Evolutionary conservation across 2,888 invertebrate species (phyloP).

Genomic region (Girardia tigrina): DNA sequence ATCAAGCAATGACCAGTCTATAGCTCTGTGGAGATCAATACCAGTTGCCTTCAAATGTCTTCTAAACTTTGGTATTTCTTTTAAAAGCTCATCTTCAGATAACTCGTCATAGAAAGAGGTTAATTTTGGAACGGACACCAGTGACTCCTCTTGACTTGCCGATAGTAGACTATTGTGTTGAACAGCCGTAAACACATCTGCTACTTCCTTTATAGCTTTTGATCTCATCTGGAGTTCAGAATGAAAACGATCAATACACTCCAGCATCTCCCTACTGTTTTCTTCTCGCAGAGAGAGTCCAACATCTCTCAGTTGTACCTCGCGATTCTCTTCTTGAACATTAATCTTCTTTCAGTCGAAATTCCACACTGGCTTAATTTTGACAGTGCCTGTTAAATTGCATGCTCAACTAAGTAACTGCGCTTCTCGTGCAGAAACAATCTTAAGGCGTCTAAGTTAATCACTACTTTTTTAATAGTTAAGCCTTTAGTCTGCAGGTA

Average conservation of each 20-base stretch:
- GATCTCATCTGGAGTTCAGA: not conserved
- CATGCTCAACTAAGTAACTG: not conserved
- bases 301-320: not conserved
- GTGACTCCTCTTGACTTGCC: not conserved
- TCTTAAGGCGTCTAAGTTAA: not conserved
- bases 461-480: not conserved
- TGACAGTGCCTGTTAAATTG: not conserved
- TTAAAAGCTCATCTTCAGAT: not conserved
- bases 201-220: constrained; percentile 10
- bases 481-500: not conserved
- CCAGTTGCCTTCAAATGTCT: not conserved
- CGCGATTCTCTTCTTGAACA: not conserved
- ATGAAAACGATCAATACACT: constrained; percentile 8
- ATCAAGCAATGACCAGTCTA: too few relatives aligned
- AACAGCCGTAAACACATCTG: constrained; percentile 6
- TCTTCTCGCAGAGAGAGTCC: not conserved
- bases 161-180: not conserved
- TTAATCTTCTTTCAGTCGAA: not conserved
- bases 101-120: not conserved
- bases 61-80: constrained; percentile 4
- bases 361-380: not conserved
- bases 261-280: constrained; percentile 19
- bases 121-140: not conserved
- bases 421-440: not conserved
- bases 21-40: not conserved